phyloP scores from a whole-genome alignment of 1,140 invertebrate genomes.

The Copidosoma floridanum region DNA sequence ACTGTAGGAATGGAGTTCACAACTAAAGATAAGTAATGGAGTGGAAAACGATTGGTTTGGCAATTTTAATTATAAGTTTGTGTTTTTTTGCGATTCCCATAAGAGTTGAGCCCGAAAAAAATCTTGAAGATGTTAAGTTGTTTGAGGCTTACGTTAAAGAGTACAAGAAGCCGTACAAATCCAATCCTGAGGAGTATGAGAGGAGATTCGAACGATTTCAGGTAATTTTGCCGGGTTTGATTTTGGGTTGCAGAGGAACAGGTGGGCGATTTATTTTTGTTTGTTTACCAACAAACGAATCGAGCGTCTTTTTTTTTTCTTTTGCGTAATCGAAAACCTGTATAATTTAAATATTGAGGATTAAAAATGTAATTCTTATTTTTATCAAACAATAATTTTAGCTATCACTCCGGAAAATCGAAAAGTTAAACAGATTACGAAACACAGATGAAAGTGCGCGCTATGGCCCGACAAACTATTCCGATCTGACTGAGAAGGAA shows the following conservation, averaged over 20 bases:
- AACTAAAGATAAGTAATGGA: too few species aligned
- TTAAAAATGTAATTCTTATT: constrained; percentile 61
- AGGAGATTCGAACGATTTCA: constrained; percentile 65
- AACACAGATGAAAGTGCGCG: constrained; percentile 59
- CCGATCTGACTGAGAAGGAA: constrained; percentile 72
- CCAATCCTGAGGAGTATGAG: constrained; percentile 60
- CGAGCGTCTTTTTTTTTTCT: neutral
- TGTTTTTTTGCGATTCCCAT: constrained; percentile 58
- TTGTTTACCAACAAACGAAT: neutral
- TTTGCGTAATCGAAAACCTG: constrained; percentile 70
- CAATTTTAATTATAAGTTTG: constrained; percentile 48
- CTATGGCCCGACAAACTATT: constrained; percentile 73
- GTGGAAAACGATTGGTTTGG: constrained; percentile 11
- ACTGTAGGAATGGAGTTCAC: too few species aligned
- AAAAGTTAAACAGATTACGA: constrained; percentile 61
- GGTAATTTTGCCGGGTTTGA: too few species aligned
- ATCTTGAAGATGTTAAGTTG: constrained; percentile 46
- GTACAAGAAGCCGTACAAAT: constrained; percentile 69
- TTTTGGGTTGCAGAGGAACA: too few species aligned
- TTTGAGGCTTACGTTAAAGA: constrained; percentile 64
- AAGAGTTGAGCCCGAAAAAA: constrained; percentile 40
- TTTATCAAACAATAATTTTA: constrained; percentile 65
- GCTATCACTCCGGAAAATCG: constrained; percentile 63
- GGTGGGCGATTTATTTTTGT: too few species aligned
- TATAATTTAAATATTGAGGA: constrained; percentile 62